These are phyloP conservation scores for Caenorhabditis angaria DNA, from an alignment of 2,888 invertebrate genomes.

Conservation along the genomic window DNA sequence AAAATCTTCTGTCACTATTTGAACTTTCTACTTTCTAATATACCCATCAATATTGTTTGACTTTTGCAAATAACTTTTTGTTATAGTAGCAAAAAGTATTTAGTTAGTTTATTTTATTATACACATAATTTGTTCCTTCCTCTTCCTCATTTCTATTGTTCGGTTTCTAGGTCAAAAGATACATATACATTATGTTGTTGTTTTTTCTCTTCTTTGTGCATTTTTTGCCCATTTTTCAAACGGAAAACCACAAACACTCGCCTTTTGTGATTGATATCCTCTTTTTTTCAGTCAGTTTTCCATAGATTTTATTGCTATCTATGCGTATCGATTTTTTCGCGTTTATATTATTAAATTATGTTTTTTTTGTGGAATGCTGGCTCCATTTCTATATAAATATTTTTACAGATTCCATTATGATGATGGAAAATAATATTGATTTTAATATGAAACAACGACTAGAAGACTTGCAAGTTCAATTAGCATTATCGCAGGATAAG, in stretches of 20 bases:
- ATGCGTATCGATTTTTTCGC: background rate
- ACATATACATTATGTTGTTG: background rate
- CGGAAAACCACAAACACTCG: background rate
- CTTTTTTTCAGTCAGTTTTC: background rate
- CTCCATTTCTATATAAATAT: too few species aligned
- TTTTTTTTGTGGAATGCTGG: too few species aligned
- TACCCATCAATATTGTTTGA: too few species aligned
- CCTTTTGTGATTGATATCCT: background rate
- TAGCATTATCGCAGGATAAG: slow-evolving; percentile 43
- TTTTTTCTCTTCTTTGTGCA: background rate
- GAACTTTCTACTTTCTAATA: too few species aligned
- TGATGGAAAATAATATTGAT: slow-evolving; percentile 25
- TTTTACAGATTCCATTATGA: background rate
- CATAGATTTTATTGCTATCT: background rate
- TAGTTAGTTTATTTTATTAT: background rate
- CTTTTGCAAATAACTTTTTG: too few species aligned
- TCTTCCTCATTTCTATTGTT: background rate
- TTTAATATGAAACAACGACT: slow-evolving; percentile 21
- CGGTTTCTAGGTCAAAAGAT: background rate
- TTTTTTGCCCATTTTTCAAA: background rate
- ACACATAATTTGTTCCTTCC: background rate
- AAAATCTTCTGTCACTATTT: too few species aligned
- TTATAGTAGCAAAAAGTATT: too few species aligned
- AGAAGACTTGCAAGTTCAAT: slow-evolving; percentile 39
- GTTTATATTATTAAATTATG: too few species aligned